Evolutionary conservation across 2,797 vertebrate genomes (phyloP).

Genomic region (Pempheris klunzingeri): DNA sequence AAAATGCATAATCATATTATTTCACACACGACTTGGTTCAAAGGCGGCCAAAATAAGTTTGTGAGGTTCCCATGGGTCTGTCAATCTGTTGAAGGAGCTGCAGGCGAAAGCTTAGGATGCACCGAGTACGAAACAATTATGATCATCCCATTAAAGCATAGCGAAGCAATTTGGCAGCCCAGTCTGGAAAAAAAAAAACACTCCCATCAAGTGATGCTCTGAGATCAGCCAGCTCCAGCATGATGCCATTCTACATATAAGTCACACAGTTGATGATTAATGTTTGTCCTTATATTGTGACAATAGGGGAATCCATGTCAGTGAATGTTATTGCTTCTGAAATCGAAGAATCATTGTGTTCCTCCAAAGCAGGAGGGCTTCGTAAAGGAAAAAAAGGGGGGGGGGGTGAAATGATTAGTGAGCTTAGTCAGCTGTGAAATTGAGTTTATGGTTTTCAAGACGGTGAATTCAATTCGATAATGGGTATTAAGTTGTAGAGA

Average conservation of each 20-base stretch:
- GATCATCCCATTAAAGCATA: constrained; percentile 84
- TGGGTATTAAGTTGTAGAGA: constrained; percentile 86
- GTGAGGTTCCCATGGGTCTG: constrained; percentile 84
- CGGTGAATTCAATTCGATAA: constrained; percentile 86
- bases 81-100: constrained; percentile 84
- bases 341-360: constrained; percentile 63
- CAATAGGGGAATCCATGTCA: constrained; percentile 33
- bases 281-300: constrained; percentile 31
- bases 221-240: constrained; percentile 48
- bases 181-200: constrained; percentile 53
- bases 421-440: constrained; percentile 87
- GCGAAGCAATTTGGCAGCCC: constrained; percentile 81
- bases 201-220: constrained; percentile 61
- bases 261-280: constrained; percentile 20
- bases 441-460: constrained; percentile 88
- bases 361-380: constrained; percentile 43
- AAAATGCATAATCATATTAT: constrained; percentile 85
- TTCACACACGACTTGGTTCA: constrained; percentile 85
- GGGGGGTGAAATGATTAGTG: constrained; percentile 81
- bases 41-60: constrained; percentile 84
- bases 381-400: constrained; percentile 32
- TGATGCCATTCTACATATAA: constrained; percentile 16
- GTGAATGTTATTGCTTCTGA: constrained; percentile 60
- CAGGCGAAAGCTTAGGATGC: constrained; percentile 82
- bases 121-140: constrained; percentile 82